Evolutionary conservation across 1,140 invertebrate species (phyloP).

Genomic region (Frieseomelitta varia): DNA sequence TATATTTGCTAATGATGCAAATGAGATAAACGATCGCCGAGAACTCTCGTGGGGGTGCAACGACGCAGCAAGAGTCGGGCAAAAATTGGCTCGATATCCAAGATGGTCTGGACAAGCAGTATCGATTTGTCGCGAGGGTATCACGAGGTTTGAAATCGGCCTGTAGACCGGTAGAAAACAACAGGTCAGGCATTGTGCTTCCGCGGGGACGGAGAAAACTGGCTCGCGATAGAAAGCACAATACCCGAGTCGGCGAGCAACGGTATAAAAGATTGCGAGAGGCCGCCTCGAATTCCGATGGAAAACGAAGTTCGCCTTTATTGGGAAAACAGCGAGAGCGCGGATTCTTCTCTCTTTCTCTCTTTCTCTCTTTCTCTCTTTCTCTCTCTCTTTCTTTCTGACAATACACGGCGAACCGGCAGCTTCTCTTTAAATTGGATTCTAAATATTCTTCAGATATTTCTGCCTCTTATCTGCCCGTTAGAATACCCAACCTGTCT

Average conservation of each 20-base stretch:
- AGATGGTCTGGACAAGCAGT: neutral
- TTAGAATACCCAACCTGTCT: constrained; percentile 8
- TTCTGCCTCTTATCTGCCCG: neutral
- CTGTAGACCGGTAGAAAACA: neutral
- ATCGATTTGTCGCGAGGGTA: constrained; percentile 20
- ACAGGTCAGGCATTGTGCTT: neutral
- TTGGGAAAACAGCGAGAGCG: constrained; percentile 50
- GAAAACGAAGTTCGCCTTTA: constrained; percentile 60
- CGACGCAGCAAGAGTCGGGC: neutral
- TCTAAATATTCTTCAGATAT: constrained; percentile 49
- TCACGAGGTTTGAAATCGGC: neutral
- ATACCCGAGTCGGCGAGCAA: constrained; percentile 12
- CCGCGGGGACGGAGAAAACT: neutral
- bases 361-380: neutral
- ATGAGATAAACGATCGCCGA: too few relatives aligned
- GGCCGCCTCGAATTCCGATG: constrained; percentile 14
- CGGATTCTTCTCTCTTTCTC: neutral
- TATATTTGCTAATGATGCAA: too few relatives aligned
- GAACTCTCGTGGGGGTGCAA: too few relatives aligned
- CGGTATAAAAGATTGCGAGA: constrained; percentile 52
- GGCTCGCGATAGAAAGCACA: constrained; percentile 3
- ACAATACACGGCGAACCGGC: constrained; percentile 7
- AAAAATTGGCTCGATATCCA: neutral
- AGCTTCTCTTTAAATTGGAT: constrained; percentile 58
- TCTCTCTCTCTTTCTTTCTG: too few relatives aligned